Evolutionary conservation across 1,140 invertebrate genomes (phyloP), one percentile per base, ranked within the genome.

Genomic region (Antheraea mylitta): DNA sequence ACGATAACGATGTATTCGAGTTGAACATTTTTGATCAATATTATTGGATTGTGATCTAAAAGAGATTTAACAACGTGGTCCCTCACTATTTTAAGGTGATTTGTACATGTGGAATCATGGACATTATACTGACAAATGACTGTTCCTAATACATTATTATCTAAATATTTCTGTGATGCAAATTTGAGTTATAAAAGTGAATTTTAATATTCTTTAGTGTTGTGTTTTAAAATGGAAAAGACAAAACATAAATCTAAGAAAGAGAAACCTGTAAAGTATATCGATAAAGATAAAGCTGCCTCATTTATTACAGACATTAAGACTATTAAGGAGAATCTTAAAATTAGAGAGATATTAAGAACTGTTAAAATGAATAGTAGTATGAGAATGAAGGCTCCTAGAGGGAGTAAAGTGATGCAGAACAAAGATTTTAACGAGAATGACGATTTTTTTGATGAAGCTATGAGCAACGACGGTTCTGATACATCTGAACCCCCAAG

Each of bases 311-410:
- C 78, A 11, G 89, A 91, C 67, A 75, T 88, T 0, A 91, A 89
- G 73, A 82, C 77, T 60, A 80, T 91, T 13, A 88, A 84, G 70
- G 89, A 90, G 72, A 90, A 91, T 74, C 64, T 91, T 3, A 90
- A 89, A 81, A 88, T 91, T 48, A 90, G 79, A 58, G 86, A 91
- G 71, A 90, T 91, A 59, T 80, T 91, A 53, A 75, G 86, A 73
- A 88, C 81, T 37, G 89, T 91, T 0, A 91, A 90, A 82, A 89
- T 90, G 83, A 91, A 84, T 66, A 90, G 80, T 61, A 89, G 86
- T 69, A 87, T 85, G 82, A 71, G 86, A 53, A 68, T 88, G 48
- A 88, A 86, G 53, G 86, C 79, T 8, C 85, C 85, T 13, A 76
- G 79, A 30, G 82, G 85, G 9, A 87, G 82, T 58, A 85, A 85